These are phyloP conservation scores for Luehdorfia chinensis DNA, from an alignment of 1,140 invertebrate species.

Conservation along the genomic window DNA sequence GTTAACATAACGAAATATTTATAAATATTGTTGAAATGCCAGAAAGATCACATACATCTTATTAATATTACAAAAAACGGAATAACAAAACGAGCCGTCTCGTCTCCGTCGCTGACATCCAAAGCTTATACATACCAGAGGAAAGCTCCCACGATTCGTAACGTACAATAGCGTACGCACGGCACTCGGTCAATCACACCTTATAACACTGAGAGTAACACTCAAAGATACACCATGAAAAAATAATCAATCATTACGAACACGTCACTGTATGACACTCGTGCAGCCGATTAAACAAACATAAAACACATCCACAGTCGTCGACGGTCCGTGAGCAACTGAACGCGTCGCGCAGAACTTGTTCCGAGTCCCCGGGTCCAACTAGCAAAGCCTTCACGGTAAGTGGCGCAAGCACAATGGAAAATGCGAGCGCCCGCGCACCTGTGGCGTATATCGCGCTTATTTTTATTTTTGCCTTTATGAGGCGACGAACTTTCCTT, in stretches of 20 bases:
- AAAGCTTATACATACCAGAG: conserved; percentile 30
- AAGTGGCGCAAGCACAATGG: conserved; percentile 38
- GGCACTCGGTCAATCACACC: conserved; percentile 35
- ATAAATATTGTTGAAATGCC: too few relatives aligned
- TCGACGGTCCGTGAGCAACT: conserved; percentile 29
- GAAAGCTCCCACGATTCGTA: conserved; percentile 34
- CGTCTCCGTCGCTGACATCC: conserved; percentile 1
- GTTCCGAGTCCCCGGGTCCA: conserved; percentile 23
- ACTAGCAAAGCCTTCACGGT: conserved; percentile 38
- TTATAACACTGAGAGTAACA: conserved; percentile 24
- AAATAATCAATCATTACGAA: conserved; percentile 28
- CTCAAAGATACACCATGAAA: conserved; percentile 17
- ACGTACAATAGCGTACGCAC: conserved; percentile 5
- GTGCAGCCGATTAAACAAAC: conserved; percentile 17
- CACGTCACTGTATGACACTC: conserved; percentile 24
- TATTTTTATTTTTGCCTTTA: conserved; percentile 43
- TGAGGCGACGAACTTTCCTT: conserved; percentile 44
- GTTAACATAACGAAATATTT: too few relatives aligned
- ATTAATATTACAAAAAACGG: too few relatives aligned
- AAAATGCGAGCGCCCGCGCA: conserved; percentile 45
- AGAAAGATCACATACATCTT: too few relatives aligned
- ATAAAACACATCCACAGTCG: conserved; percentile 9
- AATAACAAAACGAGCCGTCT: too few relatives aligned
- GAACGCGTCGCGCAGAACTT: conserved; percentile 28
- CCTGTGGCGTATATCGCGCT: conserved; percentile 38